Conservation (phyloP, 2,797 vertebrate genomes). For the Anas bernieri region DNA sequence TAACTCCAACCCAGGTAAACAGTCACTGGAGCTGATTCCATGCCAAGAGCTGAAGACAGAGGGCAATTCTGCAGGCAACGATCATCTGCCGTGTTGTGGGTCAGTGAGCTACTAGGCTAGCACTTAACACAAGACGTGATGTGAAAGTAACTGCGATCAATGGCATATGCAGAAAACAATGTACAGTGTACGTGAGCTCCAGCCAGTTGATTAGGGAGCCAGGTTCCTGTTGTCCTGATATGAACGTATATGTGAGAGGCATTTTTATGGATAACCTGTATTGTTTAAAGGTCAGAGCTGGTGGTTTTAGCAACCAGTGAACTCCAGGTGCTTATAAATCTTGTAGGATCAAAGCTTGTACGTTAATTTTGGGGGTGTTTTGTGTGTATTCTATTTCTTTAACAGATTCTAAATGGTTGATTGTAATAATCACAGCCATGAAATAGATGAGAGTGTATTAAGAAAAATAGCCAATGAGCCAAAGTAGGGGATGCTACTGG, state of each 20-base stretch:
- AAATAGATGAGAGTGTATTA: not conserved
- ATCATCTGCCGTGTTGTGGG: accelerated
- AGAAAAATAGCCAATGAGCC: not conserved
- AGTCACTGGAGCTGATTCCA: not conserved
- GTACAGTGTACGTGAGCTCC: accelerated
- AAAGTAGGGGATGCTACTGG: not conserved
- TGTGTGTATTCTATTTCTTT: not conserved
- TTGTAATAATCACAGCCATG: not conserved
- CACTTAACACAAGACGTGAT: accelerated
- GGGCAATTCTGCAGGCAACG: not conserved
- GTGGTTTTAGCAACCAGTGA: not conserved
- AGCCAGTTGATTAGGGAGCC: not conserved
- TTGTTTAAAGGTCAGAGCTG: not conserved
- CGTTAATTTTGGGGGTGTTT: not conserved
- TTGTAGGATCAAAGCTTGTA: not conserved
- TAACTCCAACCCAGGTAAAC: not conserved
- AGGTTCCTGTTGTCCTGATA: not conserved
- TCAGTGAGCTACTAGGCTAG: not conserved
- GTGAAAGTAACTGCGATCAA: not conserved
- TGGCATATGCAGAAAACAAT: not conserved
- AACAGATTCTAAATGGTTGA: not conserved
- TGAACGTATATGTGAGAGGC: accelerated
- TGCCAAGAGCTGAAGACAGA: not conserved
- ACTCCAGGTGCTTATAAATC: not conserved
- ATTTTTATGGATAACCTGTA: not conserved